Evolutionary conservation across 2,797 vertebrate genomes (phyloP).

Genomic region (Mormyrops boulengeri): DNA sequence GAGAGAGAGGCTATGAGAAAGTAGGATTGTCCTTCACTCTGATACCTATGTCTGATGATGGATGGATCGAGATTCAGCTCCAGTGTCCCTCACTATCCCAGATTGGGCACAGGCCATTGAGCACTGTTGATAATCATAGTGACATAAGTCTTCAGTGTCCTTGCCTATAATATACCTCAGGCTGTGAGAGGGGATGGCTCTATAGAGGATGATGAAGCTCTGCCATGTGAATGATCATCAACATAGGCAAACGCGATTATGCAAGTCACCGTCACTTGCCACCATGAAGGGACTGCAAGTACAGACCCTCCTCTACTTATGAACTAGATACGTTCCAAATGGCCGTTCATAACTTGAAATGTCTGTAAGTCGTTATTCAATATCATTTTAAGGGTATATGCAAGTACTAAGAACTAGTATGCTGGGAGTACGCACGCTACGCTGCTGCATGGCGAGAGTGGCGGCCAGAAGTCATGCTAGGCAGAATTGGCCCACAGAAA

Average conservation of each 20-base stretch:
- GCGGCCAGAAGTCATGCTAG: no score
- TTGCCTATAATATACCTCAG: constrained; percentile 61
- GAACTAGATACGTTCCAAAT: no score
- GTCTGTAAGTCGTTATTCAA: no score
- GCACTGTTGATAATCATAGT: constrained; percentile 66
- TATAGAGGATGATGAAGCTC: background rate
- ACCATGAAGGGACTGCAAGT: background rate
- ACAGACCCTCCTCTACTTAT: no score
- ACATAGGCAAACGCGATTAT: background rate
- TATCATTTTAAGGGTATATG: no score
- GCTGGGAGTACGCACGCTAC: no score
- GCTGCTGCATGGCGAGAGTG: no score
- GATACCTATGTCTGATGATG: background rate
- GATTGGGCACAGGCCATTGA: constrained; percentile 79
- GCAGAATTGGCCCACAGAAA: no score
- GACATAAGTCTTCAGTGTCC: constrained; percentile 64
- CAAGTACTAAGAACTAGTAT: no score
- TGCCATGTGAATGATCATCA: background rate
- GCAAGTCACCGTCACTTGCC: background rate
- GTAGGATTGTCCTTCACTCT: background rate
- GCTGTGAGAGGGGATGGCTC: constrained; percentile 35
- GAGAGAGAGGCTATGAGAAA: background rate
- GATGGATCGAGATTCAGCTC: constrained; percentile 31
- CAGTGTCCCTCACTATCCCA: constrained; percentile 65
- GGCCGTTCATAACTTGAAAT: no score